Base-by-base conservation (phyloP, 2,113 vertebrate species). In the Chloropsis hardwickii region DNA sequence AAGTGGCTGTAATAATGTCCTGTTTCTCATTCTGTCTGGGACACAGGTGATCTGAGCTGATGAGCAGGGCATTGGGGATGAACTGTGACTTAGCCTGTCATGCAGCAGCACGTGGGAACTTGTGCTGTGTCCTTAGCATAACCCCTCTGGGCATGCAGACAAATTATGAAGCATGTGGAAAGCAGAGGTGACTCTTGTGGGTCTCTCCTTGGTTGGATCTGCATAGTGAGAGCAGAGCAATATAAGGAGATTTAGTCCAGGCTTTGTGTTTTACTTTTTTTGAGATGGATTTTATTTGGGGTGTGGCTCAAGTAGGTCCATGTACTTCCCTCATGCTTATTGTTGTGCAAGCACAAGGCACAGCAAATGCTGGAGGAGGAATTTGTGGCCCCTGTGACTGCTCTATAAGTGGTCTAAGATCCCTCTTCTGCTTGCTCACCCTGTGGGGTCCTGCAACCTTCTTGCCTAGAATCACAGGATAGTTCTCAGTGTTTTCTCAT, bases 1-100 rank as follows among this genome's bases (percentile, higher is more conserved):
- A 47, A 64, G 76, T 64, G 61, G 14, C 61, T 89, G 44, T 40
- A 71, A 44, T 56, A 24, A 57, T 31, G 61, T 91, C 61, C 80
- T 71, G 72, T 74, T 94, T 76, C 86, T 94, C 47, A 40, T 90
- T 80, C 54, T 84, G 56, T 78, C 84, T 86, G 91, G 81, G 53
- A 37, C 37, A 51, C 44, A n/a, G 79, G 69, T 1, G 0, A 48
- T 86, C 56, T 5, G n/a, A 77, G 76, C 62, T 2, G 13, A 81
- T 40, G 79, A 77, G n/a, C 60, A 73, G 88, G 60, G 85, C 78
- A 57, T 8, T 92, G 58, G 86, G 66, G 90, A 93, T 85, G 90
- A 88, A 57, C 90, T 1, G 5, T 85, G 88, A 88, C 85, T 90
- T 92, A 37, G 1, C 5, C 61, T 92, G 81, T 69, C 42, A 35